These are phyloP conservation scores for Diadema setosum DNA, from an alignment of 35 echinoderm and acorn worm species.

Conservation along the genomic window DNA sequence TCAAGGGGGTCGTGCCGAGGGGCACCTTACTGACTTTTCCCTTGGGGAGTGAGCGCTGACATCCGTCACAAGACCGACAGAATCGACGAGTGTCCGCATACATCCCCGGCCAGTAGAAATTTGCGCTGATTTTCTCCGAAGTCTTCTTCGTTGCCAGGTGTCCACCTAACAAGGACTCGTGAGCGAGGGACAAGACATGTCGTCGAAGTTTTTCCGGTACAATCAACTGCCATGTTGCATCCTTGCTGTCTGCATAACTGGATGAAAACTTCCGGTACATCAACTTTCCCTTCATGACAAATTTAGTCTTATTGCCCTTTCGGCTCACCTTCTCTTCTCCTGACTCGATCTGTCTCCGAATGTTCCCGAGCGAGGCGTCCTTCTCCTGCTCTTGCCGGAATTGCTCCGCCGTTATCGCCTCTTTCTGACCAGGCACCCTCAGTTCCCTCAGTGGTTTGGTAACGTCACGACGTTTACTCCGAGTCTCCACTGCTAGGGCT, in stretches of 20 bases:
- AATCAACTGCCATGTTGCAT: constrained; percentile 19
- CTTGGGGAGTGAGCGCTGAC: constrained; percentile 18
- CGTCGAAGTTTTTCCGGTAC: neutral
- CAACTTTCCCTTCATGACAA: neutral
- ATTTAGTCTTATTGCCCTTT: neutral
- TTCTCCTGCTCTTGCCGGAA: neutral
- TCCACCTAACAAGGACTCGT: constrained; percentile 42
- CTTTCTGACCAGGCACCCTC: neutral
- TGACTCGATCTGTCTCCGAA: neutral
- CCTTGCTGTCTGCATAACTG: neutral
- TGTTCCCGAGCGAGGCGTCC: constrained; percentile 5
- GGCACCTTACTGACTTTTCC: constrained; percentile 20
- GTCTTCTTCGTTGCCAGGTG: constrained; percentile 48
- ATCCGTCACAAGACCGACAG: constrained; percentile 45
- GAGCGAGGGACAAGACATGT: constrained; percentile 38
- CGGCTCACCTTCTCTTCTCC: neutral
- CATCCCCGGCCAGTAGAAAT: constrained; percentile 57
- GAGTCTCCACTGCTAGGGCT: neutral
- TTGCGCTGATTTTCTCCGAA: neutral
- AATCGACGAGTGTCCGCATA: constrained; percentile 28
- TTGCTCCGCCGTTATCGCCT: neutral
- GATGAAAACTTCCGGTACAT: constrained; percentile 13
- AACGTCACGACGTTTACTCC: neutral
- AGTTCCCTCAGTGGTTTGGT: neutral
- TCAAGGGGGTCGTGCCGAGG: constrained; percentile 40